A percentile compares a stretch with the other conserved stretches of the same genome.
Evolutionary conservation across 30 jellyfish, hydroid and myxozoan genomes (phyloP).

Genomic region (Chironex yamaguchii): DNA sequence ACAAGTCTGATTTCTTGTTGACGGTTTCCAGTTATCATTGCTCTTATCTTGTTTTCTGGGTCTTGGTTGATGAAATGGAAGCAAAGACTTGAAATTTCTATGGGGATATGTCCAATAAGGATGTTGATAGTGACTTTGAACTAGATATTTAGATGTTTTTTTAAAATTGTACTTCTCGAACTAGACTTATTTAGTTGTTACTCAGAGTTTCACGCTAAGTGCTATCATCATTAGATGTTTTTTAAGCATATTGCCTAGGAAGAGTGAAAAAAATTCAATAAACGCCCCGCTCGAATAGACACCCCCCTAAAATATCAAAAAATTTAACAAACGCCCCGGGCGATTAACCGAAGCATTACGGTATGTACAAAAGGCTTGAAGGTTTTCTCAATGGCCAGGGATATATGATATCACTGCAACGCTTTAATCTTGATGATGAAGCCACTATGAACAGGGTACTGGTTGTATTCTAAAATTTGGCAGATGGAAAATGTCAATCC

Average conservation of each 20-base stretch:
- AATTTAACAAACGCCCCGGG: neutral
- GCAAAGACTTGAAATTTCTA: slow-evolving; percentile 44
- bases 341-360: slow-evolving; percentile 55
- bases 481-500: no score
- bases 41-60: slow-evolving; percentile 40
- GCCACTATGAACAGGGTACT: no score
- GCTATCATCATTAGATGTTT: slow-evolving; percentile 26
- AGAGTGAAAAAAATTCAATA: no score
- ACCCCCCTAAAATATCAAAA: slow-evolving; percentile 21
- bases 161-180: slow-evolving; percentile 1
- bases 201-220: neutral
- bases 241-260: slow-evolving; percentile 6
- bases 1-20: slow-evolving; percentile 51
- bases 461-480: no score
- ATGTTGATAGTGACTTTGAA: slow-evolving; percentile 64
- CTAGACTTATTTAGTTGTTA: slow-evolving; percentile 6
- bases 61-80: slow-evolving; percentile 30
- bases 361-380: no score
- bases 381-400: no score
- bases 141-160: slow-evolving; percentile 46
- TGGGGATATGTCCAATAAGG: slow-evolving; percentile 42
- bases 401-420: no score
- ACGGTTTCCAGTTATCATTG: slow-evolving; percentile 50
- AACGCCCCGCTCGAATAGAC: slow-evolving; percentile 21
- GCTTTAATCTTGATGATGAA: no score